Percentiles rank a stretch among this genome's conserved stretches.
Evolutionary conservation across 2,888 invertebrate species (phyloP).

Genomic region (Aphelenchoides bicaudatus): DNA sequence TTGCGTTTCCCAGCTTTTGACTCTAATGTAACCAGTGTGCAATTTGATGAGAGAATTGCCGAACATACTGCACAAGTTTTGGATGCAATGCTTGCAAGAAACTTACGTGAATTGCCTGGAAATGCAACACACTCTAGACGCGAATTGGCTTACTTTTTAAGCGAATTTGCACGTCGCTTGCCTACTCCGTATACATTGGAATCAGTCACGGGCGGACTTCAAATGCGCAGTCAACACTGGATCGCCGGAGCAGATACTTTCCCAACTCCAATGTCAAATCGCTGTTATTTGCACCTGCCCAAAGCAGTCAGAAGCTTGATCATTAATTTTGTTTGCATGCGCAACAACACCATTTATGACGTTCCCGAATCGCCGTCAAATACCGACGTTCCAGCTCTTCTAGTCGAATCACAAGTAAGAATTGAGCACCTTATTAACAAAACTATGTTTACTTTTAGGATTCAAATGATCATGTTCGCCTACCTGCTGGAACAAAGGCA

Average conservation of each 20-base stretch:
- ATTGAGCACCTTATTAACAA: too few relatives aligned
- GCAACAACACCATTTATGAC: conserved; percentile 28
- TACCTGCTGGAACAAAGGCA: conserved; percentile 28
- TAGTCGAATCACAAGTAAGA: conserved; percentile 25
- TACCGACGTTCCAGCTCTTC: conserved; percentile 27
- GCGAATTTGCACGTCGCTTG: conserved; percentile 37
- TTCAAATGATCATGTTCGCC: conserved; percentile 37
- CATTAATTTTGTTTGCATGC: conserved; percentile 25
- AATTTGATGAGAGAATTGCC: conserved; percentile 58
- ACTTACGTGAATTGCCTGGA: conserved; percentile 46
- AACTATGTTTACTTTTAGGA: too few relatives aligned
- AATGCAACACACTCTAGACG: conserved; percentile 22
- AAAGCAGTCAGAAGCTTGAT: conserved; percentile 22
- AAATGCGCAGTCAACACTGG: conserved; percentile 38
- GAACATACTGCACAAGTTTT: conserved; percentile 51
- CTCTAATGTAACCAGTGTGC: conserved; percentile 36
- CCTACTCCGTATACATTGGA: conserved; percentile 46
- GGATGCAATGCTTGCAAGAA: conserved; percentile 42
- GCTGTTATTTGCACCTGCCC: conserved; percentile 40
- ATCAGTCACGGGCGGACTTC: conserved; percentile 42
- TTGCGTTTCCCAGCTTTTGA: conserved; percentile 52
- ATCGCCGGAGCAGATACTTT: conserved; percentile 25
- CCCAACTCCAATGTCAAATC: conserved; percentile 26
- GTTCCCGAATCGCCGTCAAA: conserved; percentile 23
- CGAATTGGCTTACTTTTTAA: conserved; percentile 24